These are phyloP conservation scores for Clavelina lepadiformis DNA, from an alignment of 23 tunicate genomes.

Conservation along the genomic window DNA sequence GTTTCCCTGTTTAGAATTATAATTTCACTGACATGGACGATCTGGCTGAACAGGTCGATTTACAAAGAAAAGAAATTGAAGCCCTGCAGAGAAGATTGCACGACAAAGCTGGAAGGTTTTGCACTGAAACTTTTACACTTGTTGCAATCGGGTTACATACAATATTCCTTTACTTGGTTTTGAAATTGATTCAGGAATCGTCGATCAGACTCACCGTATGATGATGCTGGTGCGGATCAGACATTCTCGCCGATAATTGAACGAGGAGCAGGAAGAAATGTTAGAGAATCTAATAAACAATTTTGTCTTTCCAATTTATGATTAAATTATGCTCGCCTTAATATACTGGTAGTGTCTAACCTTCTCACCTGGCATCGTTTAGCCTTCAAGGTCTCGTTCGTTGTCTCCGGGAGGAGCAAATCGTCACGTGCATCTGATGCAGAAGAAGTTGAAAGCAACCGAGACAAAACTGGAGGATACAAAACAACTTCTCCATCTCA, in stretches of 20 bases:
- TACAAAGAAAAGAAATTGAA: constrained; percentile 59
- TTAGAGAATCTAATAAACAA: neutral
- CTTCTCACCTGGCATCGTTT: neutral
- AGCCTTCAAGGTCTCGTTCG: constrained; percentile 43
- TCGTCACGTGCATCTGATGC: constrained; percentile 24
- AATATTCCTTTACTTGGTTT: no score
- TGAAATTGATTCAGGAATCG: constrained; percentile 4
- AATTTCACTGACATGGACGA: constrained; percentile 9
- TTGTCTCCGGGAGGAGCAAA: constrained; percentile 55
- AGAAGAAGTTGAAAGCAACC: constrained; percentile 66
- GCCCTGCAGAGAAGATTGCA: constrained; percentile 33
- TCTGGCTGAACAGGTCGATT: constrained; percentile 47
- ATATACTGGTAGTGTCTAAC: neutral
- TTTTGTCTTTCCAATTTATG: no score
- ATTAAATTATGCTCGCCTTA: neutral
- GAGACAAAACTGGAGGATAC: constrained; percentile 73
- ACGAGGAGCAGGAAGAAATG: constrained; percentile 40
- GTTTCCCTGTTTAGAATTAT: no score
- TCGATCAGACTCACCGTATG: constrained; percentile 8
- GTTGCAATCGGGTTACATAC: no score
- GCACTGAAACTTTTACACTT: no score
- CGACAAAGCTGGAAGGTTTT: constrained; percentile 28
- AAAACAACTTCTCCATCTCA: constrained; percentile 60
- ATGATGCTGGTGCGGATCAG: constrained; percentile 36
- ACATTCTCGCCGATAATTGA: constrained; percentile 87